Evolutionary conservation across 2,888 invertebrate genomes (phyloP), one percentile per base, ranked within the genome.

Genomic region (Teleogryllus oceanicus): DNA sequence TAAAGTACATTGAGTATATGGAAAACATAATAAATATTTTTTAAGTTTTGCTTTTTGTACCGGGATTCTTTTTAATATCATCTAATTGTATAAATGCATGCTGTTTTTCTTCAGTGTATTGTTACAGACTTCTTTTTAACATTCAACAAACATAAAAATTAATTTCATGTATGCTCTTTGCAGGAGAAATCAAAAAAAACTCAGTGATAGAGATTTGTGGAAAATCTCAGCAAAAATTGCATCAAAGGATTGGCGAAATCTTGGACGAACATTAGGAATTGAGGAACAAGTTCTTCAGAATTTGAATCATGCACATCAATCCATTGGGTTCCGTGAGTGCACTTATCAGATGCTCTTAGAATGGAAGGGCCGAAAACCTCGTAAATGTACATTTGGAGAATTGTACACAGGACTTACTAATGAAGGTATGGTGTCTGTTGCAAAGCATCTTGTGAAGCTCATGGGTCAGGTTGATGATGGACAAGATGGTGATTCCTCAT

Each of bases 321-420:
- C 81, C 13, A 80, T 78, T 11, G 84, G 84, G 11, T 83, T 83
- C 50, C 82, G 85, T 16, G 85, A 85, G 80, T 84, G 84, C 81
- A 82, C 84, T 2, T 85, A 84, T 79, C 85, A 85, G 80, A 84
- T 85, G 83, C 81, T 85, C n/a, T 78, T 85, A 18, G 81, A 82
- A 16, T 85, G 85, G 85, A 84, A 83, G 79, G 83, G 83, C 13
- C 80, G 83, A 18, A 82, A 80, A 77, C 84, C 84, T 5, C 78
- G 79, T n/a, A 83, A 83, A 49, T 84, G 84, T 78, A 85, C 84
- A 0, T 84, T 83, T 81, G 85, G 85, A 11, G 81, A 77, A 11
- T 81, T 85, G 12, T 84, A 84, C 80, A 75, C 79, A 11, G 84
- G 84, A 0, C 81, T 85, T 11, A 62, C 79, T 5, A 83, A 83